phyloP scores from a whole-genome alignment of 2,888 invertebrate species.

The Euzophera pinguis region DNA sequence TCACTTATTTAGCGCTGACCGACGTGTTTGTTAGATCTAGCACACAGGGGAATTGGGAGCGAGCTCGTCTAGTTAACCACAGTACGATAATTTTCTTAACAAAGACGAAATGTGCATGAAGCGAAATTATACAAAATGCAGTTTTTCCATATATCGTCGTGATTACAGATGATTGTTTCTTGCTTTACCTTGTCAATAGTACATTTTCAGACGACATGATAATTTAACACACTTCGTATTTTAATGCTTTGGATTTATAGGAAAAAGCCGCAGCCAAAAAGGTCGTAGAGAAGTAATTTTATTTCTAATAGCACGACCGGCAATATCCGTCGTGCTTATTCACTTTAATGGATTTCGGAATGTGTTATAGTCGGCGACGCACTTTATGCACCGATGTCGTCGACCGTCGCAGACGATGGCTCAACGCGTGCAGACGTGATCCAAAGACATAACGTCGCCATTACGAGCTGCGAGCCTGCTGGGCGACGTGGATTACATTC shows the following conservation, averaged over 20 bases:
- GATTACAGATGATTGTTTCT: not conserved
- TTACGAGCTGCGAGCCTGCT: not conserved
- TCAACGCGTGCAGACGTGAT: not conserved
- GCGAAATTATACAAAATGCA: too few species aligned
- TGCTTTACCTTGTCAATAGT: too few species aligned
- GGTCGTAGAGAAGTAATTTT: not conserved
- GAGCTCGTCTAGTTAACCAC: not conserved
- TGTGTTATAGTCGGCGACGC: not conserved
- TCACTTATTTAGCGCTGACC: slow-evolving; percentile 7
- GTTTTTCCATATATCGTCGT: not conserved
- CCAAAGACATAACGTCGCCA: not conserved
- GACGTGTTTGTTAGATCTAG: not conserved
- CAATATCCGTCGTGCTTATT: slow-evolving; percentile 1
- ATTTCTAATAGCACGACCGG: not conserved
- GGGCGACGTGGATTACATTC: not conserved
- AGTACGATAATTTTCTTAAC: not conserved
- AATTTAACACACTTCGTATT: too few species aligned
- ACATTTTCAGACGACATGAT: too few species aligned
- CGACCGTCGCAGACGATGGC: not conserved
- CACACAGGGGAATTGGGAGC: not conserved
- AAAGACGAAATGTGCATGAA: too few species aligned
- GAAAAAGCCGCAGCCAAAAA: not conserved
- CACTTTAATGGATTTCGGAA: slow-evolving; percentile 9
- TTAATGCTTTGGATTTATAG: too few species aligned
- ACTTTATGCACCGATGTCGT: not conserved